Evolutionary conservation across 2,113 vertebrate genomes (phyloP), one percentile per base, ranked within the genome.

Genomic region (Tenebrosternarchus preto): DNA sequence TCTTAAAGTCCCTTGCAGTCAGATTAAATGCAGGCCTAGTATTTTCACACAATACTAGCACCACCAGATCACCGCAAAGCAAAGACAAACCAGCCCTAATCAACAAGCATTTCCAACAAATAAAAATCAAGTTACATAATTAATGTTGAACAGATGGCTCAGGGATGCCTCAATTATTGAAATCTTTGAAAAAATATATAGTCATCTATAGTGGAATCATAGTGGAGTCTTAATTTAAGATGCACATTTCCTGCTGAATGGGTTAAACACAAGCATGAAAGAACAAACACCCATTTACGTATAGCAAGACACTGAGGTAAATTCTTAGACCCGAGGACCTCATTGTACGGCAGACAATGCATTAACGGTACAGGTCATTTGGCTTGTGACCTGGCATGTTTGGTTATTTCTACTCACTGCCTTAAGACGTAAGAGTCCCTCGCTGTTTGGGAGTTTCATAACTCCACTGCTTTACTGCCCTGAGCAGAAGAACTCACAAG

Each of bases 11-110:
- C 25, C 24, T 25, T 27, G 15, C 8, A 17, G 50, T 61, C n/a
- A 80, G 36, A 79, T 79, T 71, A 60, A 72, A 76, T 27, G 3
- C 24, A 80, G 67, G 59, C 6, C 36, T 24, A 3, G 50, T 17
- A 25, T 73, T 61, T 82, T 82, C 53, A 74, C 73, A 73, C 12
- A 4, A 39, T 24, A 25, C 36, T 56, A 70, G 22, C 50, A 8
- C 15, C 31, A 66, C 24, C 29, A 57, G 33, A 17, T n/a, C 55
- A 46, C 33, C 39, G 61, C 66, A 39, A 56, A 22, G 5, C 66
- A 1, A 60, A 69, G 29, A 60, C 9, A 20, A 11, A 33, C 16
- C 4, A 27, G 12, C 1, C 50, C 5, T 8, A 29, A 77, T 46
- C 43, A 77, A 66, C 2, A 22, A n/a, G 33, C 57, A 24, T 50